Evolutionary conservation across 2,113 vertebrate genomes (phyloP).

Genomic region (Eretmochelys imbricata): DNA sequence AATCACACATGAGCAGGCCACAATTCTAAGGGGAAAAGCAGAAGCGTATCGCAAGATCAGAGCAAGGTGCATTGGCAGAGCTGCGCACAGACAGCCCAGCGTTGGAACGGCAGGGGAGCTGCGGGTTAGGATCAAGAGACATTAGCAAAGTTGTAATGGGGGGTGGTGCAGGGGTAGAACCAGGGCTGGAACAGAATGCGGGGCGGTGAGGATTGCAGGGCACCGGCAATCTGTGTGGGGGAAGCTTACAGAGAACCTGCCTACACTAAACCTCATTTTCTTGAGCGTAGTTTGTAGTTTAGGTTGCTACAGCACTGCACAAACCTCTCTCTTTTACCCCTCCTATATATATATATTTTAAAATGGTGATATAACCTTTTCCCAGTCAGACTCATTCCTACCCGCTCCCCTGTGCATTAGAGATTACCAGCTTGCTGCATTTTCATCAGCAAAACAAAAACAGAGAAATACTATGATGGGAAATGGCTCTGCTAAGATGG

Average conservation of each 20-base stretch:
- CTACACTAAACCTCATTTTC: neutral
- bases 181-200: neutral
- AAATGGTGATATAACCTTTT: neutral
- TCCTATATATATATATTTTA: neutral
- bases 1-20: accelerated
- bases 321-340: neutral
- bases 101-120: neutral
- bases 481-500: neutral
- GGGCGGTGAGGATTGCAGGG: neutral
- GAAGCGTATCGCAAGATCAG: neutral
- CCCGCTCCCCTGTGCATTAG: neutral
- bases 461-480: neutral
- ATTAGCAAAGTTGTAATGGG: neutral
- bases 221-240: neutral
- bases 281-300: neutral
- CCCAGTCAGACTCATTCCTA: slow-evolving; percentile 9
- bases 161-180: accelerated
- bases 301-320: neutral
- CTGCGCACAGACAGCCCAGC: neutral
- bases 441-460: slow-evolving; percentile 35
- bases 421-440: neutral
- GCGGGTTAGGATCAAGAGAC: neutral
- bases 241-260: neutral
- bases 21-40: accelerated
- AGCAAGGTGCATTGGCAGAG: neutral